Base-by-base conservation (phyloP, 2,113 vertebrate species). In the Xiphophorus couchianus region DNA sequence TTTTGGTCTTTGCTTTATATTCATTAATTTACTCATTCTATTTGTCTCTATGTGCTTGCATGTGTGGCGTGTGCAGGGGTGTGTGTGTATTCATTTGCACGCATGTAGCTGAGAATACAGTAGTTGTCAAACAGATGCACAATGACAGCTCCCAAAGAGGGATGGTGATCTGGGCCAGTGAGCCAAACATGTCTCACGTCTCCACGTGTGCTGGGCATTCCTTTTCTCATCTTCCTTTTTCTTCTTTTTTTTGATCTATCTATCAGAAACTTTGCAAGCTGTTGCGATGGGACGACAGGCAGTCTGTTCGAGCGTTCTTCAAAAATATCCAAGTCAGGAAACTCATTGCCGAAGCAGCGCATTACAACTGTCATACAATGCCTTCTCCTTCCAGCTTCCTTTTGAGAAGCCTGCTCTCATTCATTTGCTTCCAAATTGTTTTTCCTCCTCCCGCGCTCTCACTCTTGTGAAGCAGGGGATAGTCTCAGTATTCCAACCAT, bases 231-330 rank as follows among this genome's bases (percentile, higher is more conserved):
- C 54, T 33, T 84, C 77, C 85, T 81, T 44, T 30, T 39, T 61
- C 10, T 42, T 83, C 51, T 84, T 63, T 78, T 82, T 77, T 61
- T 69, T 74, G 79, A 91, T 90, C 89, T 77, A 88, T 92, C 89
- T 73, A 91, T 95, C 92, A 92, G 79, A 86, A 87, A 85, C 85
- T 78, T 82, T 67, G 83, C 87, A 89, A 90, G 89, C 87, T 91
- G 90, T 86, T 78, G 61, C 71, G 30, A 61, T 27, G 69, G 81
- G 86, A 88, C 88, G 91, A 93, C 87, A 87, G 84, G 77, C 76
- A 63, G 73, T 81, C 80, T 62, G 29, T 74, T 77, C 67, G 14
- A 74, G 78, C 64, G 42, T 82, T 85, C 76, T 63, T 76, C 81
- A 69, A 62, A 86, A 92, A 89, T 86, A 90, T 90, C 86, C 85